Evolutionary conservation across 1,140 invertebrate genomes (phyloP).

Genomic region (Papilio aristodemus): DNA sequence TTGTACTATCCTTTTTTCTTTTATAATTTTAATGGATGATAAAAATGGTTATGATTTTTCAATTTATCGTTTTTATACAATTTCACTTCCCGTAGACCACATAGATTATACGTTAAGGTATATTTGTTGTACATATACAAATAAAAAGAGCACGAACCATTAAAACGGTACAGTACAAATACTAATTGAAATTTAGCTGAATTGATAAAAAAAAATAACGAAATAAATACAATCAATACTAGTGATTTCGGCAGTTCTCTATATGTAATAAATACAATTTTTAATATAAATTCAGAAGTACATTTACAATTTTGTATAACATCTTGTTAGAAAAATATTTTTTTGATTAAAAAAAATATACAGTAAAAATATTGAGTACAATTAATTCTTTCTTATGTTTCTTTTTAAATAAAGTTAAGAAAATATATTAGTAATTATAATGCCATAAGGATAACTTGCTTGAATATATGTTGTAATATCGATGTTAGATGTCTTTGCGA

Average conservation of each 20-base stretch:
- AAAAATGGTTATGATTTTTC: too few species aligned
- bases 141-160: slow-evolving; percentile 4
- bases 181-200: slow-evolving; percentile 21
- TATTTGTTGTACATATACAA: slow-evolving; percentile 13
- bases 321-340: not conserved
- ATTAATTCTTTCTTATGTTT: not conserved
- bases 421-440: not conserved
- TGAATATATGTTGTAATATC: slow-evolving; percentile 1
- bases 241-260: not conserved
- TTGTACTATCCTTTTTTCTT: not conserved
- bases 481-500: not conserved
- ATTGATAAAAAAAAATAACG: not conserved
- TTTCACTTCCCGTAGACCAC: not conserved
- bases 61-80: not conserved
- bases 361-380: slow-evolving; percentile 13
- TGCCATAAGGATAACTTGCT: not conserved
- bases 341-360: not conserved
- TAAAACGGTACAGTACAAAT: slow-evolving; percentile 28
- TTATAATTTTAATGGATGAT: not conserved
- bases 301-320: not conserved
- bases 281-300: not conserved
- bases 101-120: not conserved
- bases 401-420: not conserved
- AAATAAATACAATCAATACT: not conserved
- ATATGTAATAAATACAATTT: not conserved